phyloP scores from a whole-genome alignment of 2,113 vertebrate species.

The Callithrix jacchus region DNA sequence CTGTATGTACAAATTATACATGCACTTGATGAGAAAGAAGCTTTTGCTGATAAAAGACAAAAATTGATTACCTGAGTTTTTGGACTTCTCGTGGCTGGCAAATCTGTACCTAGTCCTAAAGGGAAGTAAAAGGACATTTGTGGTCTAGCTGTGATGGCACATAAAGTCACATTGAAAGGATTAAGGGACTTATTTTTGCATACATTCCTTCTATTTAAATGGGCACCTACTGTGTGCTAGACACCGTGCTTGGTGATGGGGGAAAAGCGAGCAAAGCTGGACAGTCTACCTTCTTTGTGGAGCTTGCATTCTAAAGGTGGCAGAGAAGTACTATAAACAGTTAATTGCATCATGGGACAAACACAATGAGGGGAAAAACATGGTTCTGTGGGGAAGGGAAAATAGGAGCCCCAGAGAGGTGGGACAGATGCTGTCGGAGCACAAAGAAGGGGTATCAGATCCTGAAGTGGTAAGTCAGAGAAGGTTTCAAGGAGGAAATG shows the following conservation, averaged over 20 bases:
- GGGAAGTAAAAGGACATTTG: not conserved
- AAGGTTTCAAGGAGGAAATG: not conserved
- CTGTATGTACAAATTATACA: rapidly evolving
- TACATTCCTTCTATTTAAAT: not conserved
- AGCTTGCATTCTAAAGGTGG: not conserved
- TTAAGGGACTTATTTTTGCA: not conserved
- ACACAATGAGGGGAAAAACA: not conserved
- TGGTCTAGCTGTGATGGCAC: not conserved
- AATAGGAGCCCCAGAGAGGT: not conserved
- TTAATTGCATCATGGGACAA: not conserved
- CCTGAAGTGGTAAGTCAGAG: not conserved
- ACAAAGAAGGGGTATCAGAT: not conserved
- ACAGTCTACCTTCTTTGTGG: not conserved
- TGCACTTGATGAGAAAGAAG: not conserved
- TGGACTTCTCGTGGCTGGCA: not conserved
- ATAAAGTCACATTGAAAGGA: not conserved
- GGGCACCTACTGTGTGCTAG: not conserved
- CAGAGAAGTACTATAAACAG: not conserved
- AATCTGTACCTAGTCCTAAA: not conserved
- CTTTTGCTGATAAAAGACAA: conserved; percentile 12
- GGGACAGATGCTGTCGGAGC: not conserved
- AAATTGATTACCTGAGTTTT: not conserved
- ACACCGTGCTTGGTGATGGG: not conserved
- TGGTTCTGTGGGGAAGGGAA: not conserved
- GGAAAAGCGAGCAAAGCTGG: not conserved